phyloP scores from a whole-genome alignment of 1,140 invertebrate genomes.

The Bombus vancouverensis region DNA sequence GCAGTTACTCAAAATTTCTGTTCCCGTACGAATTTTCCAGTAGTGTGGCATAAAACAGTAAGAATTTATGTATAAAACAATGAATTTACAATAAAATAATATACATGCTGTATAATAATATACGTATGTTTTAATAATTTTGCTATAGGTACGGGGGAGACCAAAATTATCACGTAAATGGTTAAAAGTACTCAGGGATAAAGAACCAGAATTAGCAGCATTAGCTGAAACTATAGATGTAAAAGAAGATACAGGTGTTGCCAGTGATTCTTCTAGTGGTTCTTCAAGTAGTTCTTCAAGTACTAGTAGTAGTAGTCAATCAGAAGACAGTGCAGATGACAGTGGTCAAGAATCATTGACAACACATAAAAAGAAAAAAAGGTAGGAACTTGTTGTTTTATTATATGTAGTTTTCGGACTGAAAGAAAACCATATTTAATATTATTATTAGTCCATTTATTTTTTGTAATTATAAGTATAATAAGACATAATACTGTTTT shows the following conservation, averaged over 20 bases:
- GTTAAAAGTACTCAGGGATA: constrained; percentile 84
- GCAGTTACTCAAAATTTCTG: constrained; percentile 99
- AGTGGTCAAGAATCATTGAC: constrained; percentile 94
- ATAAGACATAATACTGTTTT: constrained; percentile 72
- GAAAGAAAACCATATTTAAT: constrained; percentile 14
- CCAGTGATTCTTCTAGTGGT: constrained; percentile 96
- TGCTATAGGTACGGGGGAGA: constrained; percentile 86
- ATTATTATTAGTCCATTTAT: constrained; percentile 63
- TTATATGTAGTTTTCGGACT: constrained; percentile 14
- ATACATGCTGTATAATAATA: neutral
- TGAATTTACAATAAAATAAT: neutral
- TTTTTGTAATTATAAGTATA: constrained; percentile 61
- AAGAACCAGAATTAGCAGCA: constrained; percentile 91
- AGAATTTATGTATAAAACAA: constrained; percentile 4
- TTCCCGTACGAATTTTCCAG: constrained; percentile 96
- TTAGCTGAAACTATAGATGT: constrained; percentile 94
- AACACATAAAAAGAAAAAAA: constrained; percentile 93
- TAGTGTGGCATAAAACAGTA: constrained; percentile 99
- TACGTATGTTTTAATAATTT: constrained; percentile 15
- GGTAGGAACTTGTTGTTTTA: constrained; percentile 69
- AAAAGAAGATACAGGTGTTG: constrained; percentile 93
- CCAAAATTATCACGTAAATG: constrained; percentile 94
- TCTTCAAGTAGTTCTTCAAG: constrained; percentile 93
- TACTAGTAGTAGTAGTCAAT: constrained; percentile 84
- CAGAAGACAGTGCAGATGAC: constrained; percentile 87